These are phyloP conservation scores for Lepidochrysops patricia DNA, from an alignment of 2,888 invertebrate species.

Conservation along the genomic window DNA sequence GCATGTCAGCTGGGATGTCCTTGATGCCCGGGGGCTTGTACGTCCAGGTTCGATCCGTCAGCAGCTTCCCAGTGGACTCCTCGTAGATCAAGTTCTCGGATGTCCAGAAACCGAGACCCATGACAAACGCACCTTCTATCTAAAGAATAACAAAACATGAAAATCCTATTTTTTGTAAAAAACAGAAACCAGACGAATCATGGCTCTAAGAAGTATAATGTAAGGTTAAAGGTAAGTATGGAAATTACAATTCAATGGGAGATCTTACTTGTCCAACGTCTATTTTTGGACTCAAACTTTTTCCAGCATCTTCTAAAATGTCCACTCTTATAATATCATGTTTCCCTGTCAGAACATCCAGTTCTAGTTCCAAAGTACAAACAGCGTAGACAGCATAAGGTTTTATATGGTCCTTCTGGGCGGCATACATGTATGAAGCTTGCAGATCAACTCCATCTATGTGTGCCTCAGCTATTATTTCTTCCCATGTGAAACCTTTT, in stretches of 20 bases:
- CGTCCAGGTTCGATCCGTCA: constrained; percentile 87
- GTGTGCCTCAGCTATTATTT: constrained; percentile 70
- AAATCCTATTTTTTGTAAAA: no score
- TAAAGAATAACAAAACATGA: constrained; percentile 22
- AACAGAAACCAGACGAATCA: no score
- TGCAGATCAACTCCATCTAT: constrained; percentile 72
- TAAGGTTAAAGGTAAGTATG: no score
- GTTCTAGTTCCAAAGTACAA: constrained; percentile 79
- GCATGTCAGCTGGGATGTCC: constrained; percentile 85
- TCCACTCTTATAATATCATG: constrained; percentile 79
- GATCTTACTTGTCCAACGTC: constrained; percentile 79
- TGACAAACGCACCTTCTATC: constrained; percentile 85
- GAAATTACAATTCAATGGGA: not conserved
- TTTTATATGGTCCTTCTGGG: constrained; percentile 58
- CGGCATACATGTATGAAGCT: constrained; percentile 74
- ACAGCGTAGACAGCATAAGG: constrained; percentile 79
- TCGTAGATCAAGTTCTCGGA: constrained; percentile 81
- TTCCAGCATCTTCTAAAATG: constrained; percentile 82
- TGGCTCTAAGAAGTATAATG: no score
- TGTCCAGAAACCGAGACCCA: constrained; percentile 85
- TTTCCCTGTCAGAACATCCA: constrained; percentile 86
- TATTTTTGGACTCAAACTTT: constrained; percentile 80
- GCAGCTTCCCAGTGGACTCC: constrained; percentile 75
- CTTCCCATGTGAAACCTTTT: constrained; percentile 72
- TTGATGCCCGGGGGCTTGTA: constrained; percentile 85